Evolutionary conservation across 2,113 vertebrate genomes (phyloP).

Genomic region (Melanerpes aurifrons): DNA sequence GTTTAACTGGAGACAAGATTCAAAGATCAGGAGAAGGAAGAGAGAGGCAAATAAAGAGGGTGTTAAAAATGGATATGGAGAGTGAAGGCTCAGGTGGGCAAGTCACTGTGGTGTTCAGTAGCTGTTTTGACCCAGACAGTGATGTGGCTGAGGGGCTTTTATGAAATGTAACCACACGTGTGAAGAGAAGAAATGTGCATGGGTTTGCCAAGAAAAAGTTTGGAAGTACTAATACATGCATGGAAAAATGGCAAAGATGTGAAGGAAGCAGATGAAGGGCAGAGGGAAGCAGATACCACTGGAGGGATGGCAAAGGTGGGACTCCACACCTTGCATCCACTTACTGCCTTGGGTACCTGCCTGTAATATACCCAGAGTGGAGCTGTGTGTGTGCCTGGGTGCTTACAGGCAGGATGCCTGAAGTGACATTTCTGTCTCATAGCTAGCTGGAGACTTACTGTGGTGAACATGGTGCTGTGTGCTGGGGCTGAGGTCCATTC

Average conservation of each 20-base stretch:
- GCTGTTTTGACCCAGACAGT: fast-evolving
- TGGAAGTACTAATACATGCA: fast-evolving
- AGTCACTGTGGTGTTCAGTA: neutral
- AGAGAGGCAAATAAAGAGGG: neutral
- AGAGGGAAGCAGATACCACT: neutral
- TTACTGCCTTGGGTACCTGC: neutral
- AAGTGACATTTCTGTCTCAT: fast-evolving
- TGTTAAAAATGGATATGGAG: neutral
- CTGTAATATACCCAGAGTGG: fast-evolving
- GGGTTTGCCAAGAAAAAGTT: neutral
- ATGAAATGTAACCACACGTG: neutral
- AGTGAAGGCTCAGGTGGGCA: neutral
- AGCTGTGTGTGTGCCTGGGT: neutral
- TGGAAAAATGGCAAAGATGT: neutral
- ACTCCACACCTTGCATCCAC: fast-evolving
- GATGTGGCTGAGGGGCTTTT: neutral
- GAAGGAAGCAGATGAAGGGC: neutral
- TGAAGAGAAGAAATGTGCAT: neutral
- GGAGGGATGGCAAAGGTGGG: neutral
- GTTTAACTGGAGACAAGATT: neutral
- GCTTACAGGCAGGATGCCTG: neutral
- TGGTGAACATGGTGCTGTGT: neutral
- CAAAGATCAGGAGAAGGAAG: neutral
- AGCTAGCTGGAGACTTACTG: neutral
- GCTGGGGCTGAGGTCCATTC: neutral